Evolutionary conservation across 2,888 invertebrate genomes (phyloP).

Genomic region (Volucella inanis): DNA sequence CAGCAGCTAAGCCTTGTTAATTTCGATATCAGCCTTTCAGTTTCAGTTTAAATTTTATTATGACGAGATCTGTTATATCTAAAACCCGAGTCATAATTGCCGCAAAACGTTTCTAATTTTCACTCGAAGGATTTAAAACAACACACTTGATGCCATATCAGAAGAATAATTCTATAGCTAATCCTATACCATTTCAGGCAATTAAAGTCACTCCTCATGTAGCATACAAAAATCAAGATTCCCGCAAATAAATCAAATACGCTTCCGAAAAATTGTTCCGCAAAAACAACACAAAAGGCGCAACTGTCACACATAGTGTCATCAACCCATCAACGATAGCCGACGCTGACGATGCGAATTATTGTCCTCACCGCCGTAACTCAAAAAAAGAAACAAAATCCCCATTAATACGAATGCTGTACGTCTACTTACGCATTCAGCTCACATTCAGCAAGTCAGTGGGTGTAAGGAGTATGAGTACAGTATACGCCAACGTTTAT

Average conservation of each 20-base stretch:
- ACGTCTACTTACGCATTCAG: conserved; percentile 46
- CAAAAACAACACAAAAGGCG: conserved; percentile 14
- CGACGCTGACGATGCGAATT: conserved; percentile 39
- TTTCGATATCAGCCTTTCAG: no score
- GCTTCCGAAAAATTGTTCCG: conserved; percentile 7
- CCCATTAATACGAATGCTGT: conserved; percentile 15
- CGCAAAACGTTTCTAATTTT: no score
- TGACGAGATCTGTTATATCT: no score
- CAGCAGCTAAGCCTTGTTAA: no score
- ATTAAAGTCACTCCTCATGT: conserved; percentile 33
- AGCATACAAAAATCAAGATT: conserved; percentile 28
- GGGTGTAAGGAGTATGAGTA: not conserved
- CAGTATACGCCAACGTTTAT: not conserved
- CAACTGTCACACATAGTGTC: conserved; percentile 36
- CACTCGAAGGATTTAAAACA: no score
- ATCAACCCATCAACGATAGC: conserved; percentile 45
- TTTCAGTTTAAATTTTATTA: no score
- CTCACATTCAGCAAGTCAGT: conserved; percentile 36
- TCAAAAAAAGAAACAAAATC: not conserved
- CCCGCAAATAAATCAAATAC: conserved; percentile 34
- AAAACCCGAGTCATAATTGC: no score
- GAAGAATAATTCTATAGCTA: conserved; percentile 15
- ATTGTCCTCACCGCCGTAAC: not conserved
- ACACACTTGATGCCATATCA: not conserved
- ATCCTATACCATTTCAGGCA: not conserved